phyloP scores from a whole-genome alignment of 2,113 vertebrate species.

The Acanthisitta chloris region DNA sequence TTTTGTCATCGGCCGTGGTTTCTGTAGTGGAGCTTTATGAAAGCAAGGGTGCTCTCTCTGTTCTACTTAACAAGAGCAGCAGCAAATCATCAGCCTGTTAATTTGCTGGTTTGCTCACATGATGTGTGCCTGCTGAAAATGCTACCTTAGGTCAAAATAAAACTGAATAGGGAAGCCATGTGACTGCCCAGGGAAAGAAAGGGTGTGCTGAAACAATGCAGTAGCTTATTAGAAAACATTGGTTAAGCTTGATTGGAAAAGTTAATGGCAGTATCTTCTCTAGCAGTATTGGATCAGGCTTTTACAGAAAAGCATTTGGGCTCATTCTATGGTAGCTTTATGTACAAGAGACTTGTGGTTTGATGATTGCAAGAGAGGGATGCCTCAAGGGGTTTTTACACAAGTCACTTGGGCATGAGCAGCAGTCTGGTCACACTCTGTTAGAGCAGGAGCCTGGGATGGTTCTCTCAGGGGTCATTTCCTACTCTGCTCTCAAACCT shows the following conservation, averaged over 20 bases:
- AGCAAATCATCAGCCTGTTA: neutral
- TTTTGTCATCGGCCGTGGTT: neutral
- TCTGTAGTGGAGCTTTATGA: neutral
- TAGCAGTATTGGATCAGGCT: neutral
- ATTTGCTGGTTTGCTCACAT: neutral
- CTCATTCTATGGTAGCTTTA: neutral
- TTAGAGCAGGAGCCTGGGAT: neutral
- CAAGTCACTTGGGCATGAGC: neutral
- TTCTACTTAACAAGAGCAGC: neutral
- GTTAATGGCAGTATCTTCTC: neutral
- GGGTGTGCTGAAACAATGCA: neutral
- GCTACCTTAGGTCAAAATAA: neutral
- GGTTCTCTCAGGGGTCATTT: neutral
- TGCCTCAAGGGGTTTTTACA: neutral
- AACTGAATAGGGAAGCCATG: neutral
- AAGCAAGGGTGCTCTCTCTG: neutral
- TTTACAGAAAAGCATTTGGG: neutral
- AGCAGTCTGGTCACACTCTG: neutral
- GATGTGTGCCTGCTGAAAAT: neutral
- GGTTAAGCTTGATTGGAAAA: neutral
- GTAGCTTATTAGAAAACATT: neutral
- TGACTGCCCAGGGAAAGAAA: neutral
- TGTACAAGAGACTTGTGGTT: neutral
- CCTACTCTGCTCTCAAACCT: neutral
- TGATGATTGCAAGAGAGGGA: neutral